These are phyloP conservation scores for Drosophila insularis DNA, from an alignment of 1,140 invertebrate species.

Conservation along the genomic window DNA sequence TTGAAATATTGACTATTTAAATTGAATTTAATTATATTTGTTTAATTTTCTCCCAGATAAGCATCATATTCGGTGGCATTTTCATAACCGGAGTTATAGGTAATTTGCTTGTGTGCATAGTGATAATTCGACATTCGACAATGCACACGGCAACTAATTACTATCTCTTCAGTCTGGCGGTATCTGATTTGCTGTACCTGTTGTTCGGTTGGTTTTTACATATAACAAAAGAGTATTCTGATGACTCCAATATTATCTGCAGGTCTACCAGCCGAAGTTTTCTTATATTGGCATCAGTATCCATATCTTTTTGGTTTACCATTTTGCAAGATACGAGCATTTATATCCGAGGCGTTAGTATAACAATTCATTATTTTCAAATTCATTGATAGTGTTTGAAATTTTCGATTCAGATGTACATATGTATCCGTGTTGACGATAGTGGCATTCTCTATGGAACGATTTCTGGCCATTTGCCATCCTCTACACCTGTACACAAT, in stretches of 20 bases:
- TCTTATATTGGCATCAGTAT: constrained; percentile 96
- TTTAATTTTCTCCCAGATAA: constrained; percentile 83
- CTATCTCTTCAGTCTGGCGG: constrained; percentile 94
- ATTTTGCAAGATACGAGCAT: constrained; percentile 92
- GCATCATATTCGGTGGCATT: constrained; percentile 89
- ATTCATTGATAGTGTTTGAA: no score
- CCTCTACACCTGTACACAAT: constrained; percentile 91
- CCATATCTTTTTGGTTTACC: constrained; percentile 92
- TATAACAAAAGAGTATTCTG: no score
- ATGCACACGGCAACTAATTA: constrained; percentile 96
- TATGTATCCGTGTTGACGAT: constrained; percentile 96
- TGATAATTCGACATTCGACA: constrained; percentile 91
- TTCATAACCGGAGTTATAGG: constrained; percentile 94
- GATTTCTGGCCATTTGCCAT: constrained; percentile 96
- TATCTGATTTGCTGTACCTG: constrained; percentile 90
- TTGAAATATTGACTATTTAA: background rate
- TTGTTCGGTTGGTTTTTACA: constrained; percentile 87
- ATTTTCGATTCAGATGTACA: constrained; percentile 86
- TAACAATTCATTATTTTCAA: background rate
- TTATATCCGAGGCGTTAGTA: constrained; percentile 93
- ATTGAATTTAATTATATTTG: background rate
- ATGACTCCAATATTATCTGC: background rate
- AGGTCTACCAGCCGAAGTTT: constrained; percentile 95
- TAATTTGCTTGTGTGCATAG: constrained; percentile 93
- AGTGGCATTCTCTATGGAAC: constrained; percentile 92